These are phyloP conservation scores for Microctenopoma steveboyesi DNA, from an alignment of 2,797 vertebrate genomes.

Conservation along the genomic window DNA sequence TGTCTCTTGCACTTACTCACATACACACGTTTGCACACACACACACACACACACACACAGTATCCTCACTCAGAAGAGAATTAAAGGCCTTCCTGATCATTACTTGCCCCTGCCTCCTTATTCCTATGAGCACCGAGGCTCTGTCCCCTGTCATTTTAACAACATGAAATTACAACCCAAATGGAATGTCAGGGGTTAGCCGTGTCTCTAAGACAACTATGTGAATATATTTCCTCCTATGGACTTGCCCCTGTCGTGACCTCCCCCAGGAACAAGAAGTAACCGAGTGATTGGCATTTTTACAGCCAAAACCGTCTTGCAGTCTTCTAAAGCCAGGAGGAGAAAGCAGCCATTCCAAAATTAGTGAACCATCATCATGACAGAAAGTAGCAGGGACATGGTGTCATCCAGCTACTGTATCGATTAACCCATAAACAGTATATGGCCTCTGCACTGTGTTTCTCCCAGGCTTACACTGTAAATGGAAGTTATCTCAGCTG, in stretches of 20 bases:
- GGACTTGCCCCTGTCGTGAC: slow-evolving; percentile 89
- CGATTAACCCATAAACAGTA: slow-evolving; percentile 91
- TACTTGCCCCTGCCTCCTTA: slow-evolving; percentile 47
- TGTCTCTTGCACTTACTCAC: slow-evolving; percentile 2
- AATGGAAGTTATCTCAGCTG: slow-evolving; percentile 77
- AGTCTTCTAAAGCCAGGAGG: slow-evolving; percentile 69
- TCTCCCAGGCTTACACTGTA: slow-evolving; percentile 73
- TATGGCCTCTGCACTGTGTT: slow-evolving; percentile 67
- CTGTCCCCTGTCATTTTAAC: slow-evolving; percentile 89
- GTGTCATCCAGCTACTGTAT: slow-evolving; percentile 94
- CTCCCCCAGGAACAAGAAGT: slow-evolving; percentile 86
- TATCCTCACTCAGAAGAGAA: slow-evolving; percentile 47
- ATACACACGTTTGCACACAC: neutral
- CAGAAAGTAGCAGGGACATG: slow-evolving; percentile 93
- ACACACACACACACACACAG: neutral
- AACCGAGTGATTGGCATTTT: slow-evolving; percentile 90
- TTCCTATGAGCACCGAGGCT: slow-evolving; percentile 81
- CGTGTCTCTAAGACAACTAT: slow-evolving; percentile 83
- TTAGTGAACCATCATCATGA: slow-evolving; percentile 95
- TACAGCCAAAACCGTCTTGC: slow-evolving; percentile 87
- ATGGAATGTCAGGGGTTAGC: slow-evolving; percentile 90
- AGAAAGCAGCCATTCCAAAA: slow-evolving; percentile 92
- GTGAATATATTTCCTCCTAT: slow-evolving; percentile 90
- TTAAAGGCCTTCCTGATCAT: slow-evolving; percentile 67
- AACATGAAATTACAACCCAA: slow-evolving; percentile 92